phyloP scores from a whole-genome alignment of 2,113 vertebrate genomes.

The Philantomba maxwellii region DNA sequence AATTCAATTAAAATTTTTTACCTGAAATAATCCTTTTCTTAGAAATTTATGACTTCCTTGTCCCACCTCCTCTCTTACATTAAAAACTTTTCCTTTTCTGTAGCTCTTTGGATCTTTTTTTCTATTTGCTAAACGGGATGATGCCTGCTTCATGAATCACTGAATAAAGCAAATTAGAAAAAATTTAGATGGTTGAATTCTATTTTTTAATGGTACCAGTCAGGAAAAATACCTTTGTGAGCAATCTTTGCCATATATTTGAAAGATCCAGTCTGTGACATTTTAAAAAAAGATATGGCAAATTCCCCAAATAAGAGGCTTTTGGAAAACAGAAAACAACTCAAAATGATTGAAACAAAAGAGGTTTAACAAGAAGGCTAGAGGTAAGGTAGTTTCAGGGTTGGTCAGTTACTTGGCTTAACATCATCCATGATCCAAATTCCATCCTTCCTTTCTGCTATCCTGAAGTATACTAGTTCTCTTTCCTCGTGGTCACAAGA shows the following conservation, averaged over 20 bases:
- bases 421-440: not conserved
- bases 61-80: not conserved
- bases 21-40: not conserved
- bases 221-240: constrained; percentile 35
- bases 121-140: not conserved
- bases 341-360: not conserved
- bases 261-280: not conserved
- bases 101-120: not conserved
- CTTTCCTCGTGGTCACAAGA: not conserved
- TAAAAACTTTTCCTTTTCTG: not conserved
- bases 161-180: not conserved
- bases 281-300: not conserved
- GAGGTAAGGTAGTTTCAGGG: not conserved
- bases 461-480: not conserved
- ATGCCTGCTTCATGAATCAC: not conserved
- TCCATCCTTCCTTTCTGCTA: not conserved
- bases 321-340: not conserved
- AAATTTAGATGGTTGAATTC: not conserved
- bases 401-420: not conserved
- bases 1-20: not conserved
- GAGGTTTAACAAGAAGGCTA: not conserved
- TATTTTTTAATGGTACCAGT: not conserved
- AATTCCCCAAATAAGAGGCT: not conserved
- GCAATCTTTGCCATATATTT: not conserved
- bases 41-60: not conserved